phyloP scores from a whole-genome alignment of 1,140 invertebrate species.

The Drosophila azteca region DNA sequence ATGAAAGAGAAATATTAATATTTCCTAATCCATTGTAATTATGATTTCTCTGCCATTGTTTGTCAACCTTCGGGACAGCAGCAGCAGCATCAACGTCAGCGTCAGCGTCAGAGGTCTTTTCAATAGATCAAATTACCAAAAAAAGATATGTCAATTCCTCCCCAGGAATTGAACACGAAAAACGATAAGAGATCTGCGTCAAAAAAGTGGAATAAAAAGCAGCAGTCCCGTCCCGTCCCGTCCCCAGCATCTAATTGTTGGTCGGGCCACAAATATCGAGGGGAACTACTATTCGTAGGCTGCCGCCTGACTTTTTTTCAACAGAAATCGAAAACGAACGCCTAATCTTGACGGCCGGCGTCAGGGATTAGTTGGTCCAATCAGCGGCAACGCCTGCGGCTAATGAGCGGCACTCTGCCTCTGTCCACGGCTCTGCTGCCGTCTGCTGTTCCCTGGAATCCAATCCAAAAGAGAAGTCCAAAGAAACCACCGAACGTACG shows the following conservation, averaged over 20 bases:
- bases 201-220: slow-evolving; percentile 27
- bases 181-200: slow-evolving; percentile 74
- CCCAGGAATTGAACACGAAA: slow-evolving; percentile 33
- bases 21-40: slow-evolving; percentile 80
- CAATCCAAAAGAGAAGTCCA: slow-evolving; percentile 39
- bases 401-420: slow-evolving; percentile 59
- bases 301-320: slow-evolving; percentile 63
- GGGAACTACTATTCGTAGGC: slow-evolving; percentile 9
- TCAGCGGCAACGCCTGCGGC: slow-evolving; percentile 80
- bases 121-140: slow-evolving; percentile 74
- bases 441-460: slow-evolving; percentile 61
- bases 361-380: slow-evolving; percentile 68
- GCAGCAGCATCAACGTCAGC: slow-evolving; percentile 33
- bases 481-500: slow-evolving; percentile 37
- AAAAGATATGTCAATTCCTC: slow-evolving; percentile 78
- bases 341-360: slow-evolving; percentile 58
- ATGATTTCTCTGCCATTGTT: slow-evolving; percentile 68
- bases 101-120: slow-evolving; percentile 34
- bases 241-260: slow-evolving; percentile 43
- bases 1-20: slow-evolving; percentile 76
- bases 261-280: slow-evolving; percentile 29
- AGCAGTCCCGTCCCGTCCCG: slow-evolving; percentile 11
- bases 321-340: slow-evolving; percentile 50
- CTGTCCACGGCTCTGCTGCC: slow-evolving; percentile 9
- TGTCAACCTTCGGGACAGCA: slow-evolving; percentile 65